A percentile compares a stretch with the other conserved stretches of the same genome.
Conservation (phyloP, 2,797 vertebrate species). For the Phoeniculus purpureus region DNA sequence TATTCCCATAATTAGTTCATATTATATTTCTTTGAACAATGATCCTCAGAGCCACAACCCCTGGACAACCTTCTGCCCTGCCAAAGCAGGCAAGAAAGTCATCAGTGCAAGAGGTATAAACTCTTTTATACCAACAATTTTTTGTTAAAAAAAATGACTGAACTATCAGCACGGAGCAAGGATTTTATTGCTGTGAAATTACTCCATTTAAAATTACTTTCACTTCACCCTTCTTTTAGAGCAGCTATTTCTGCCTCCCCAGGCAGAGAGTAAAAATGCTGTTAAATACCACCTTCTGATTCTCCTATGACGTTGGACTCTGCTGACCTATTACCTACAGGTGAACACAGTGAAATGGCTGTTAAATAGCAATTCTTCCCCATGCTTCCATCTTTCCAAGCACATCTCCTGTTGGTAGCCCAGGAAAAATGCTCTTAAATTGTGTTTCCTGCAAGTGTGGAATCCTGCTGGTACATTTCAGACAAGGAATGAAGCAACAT, state of each 20-base stretch:
- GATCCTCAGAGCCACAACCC: not conserved
- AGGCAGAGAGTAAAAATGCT: not conserved
- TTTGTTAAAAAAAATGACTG: not conserved
- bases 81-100: not conserved
- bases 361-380: not conserved
- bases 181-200: not conserved
- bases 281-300: not conserved
- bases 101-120: not conserved
- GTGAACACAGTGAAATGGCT: not conserved
- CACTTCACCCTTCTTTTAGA: not conserved
- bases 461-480: not conserved
- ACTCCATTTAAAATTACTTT: not conserved
- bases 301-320: not conserved
- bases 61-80: fast-evolving
- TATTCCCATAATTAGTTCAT: not conserved
- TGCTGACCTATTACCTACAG: not conserved
- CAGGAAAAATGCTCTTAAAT: not conserved
- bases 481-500: not conserved
- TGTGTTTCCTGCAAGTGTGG: not conserved
- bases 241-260: not conserved
- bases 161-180: not conserved
- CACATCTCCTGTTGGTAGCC: fast-evolving
- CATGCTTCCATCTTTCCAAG: not conserved
- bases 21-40: not conserved
- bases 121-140: not conserved